Base-by-base conservation (phyloP, 1,140 invertebrate species). In the Macrosteles quadrilineatus region DNA sequence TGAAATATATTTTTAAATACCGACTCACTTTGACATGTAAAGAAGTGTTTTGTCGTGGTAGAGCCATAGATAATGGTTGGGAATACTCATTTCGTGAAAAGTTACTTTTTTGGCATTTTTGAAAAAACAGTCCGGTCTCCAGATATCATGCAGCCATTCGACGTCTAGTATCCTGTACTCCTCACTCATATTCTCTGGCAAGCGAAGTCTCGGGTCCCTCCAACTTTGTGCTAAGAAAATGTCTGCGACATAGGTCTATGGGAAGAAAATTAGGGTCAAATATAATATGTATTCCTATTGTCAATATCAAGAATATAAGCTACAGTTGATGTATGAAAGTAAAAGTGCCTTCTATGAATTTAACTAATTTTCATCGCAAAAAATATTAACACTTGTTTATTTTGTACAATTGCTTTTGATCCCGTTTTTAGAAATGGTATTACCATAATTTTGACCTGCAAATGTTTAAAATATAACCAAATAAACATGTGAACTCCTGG, bases 71-170 rank as follows among this genome's bases (percentile, higher is more conserved):
- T 96, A 96, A 80, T 96, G 94, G 81, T 96, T 96, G 0, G 94
- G 93, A 80, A 96, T 94, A 77, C 91, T 95, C 93, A 96, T 96
- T 83, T 95, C 93, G 74, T 95, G 93, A 75, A 95, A 96, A 1
- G 92, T 95, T 27, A 96, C 93, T 79, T 93, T 93, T 79, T 96
- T 96, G 40, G 94, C 93, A 79, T 96, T 96, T 82, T 95, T 95
- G 78, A 96, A 95, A 82, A 96, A 95, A 78, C 92, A 94, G 81
- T 96, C 94, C 0, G 94, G 94, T 67, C 93, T 85, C 94, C 94
- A 96, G 78, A 96, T 95, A 78, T 88, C 91, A 80, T 94, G 91
- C 73, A 96, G 81, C 93, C 93, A 96, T 74, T 92, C 91, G 23
- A 96, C 93, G 78, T 95, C 92, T 65, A 96, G 82, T 76, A 95